These are phyloP conservation scores for Caenorhabditis sp. DNA, from an alignment of 2,888 invertebrate genomes.

Conservation along the genomic window DNA sequence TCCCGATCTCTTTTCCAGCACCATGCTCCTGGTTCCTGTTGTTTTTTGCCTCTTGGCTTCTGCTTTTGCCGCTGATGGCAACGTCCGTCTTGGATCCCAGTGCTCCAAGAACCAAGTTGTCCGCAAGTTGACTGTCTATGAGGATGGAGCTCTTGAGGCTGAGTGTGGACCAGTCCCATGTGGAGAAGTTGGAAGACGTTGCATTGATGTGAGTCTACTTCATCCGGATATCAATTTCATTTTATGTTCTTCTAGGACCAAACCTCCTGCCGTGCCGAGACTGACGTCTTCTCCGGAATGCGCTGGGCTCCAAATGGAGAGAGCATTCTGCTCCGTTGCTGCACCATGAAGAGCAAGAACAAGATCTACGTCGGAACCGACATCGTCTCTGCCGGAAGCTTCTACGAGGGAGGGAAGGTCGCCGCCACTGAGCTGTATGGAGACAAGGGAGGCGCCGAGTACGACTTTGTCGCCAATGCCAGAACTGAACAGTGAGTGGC, in stretches of 20 bases:
- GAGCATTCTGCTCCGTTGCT: slow-evolving; percentile 80
- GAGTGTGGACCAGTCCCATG: slow-evolving; percentile 83
- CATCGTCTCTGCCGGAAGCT: slow-evolving; percentile 77
- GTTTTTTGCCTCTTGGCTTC: slow-evolving; percentile 38
- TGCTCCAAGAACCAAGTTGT: slow-evolving; percentile 81
- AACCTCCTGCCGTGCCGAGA: slow-evolving; percentile 72
- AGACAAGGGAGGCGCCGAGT: slow-evolving; percentile 75
- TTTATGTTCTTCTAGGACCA: slow-evolving; percentile 57
- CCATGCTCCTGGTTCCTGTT: slow-evolving; percentile 38
- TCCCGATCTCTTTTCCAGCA: slow-evolving; percentile 13
- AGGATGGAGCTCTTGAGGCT: slow-evolving; percentile 82
- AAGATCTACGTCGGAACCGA: slow-evolving; percentile 82
- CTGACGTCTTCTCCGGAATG: slow-evolving; percentile 80
- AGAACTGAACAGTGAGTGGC: slow-evolving; percentile 79
- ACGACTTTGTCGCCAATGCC: slow-evolving; percentile 81
- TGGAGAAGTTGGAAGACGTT: slow-evolving; percentile 74
- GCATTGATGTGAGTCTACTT: slow-evolving; percentile 47
- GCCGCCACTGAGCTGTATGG: slow-evolving; percentile 77
- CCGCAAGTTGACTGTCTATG: slow-evolving; percentile 81
- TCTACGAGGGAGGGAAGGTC: slow-evolving; percentile 80
- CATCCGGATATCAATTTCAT: not conserved
- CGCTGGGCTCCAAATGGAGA: slow-evolving; percentile 81
- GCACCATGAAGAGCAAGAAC: slow-evolving; percentile 72
- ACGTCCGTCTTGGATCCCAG: slow-evolving; percentile 67
- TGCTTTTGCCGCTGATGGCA: slow-evolving; percentile 36